Evolutionary conservation across 2,888 invertebrate genomes (phyloP).

Genomic region (Phragmatobia fuliginosa): DNA sequence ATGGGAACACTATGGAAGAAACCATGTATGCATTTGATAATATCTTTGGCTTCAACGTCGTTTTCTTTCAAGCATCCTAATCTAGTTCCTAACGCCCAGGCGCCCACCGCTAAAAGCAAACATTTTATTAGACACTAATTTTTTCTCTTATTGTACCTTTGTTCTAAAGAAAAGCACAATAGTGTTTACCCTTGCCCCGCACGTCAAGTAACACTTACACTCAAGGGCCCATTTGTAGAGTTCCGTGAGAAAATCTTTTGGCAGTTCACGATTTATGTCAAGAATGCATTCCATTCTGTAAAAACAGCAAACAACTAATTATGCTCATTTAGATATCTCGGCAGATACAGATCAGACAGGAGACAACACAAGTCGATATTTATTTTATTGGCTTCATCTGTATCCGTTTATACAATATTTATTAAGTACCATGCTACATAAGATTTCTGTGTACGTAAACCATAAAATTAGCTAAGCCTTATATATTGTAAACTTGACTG

Average conservation of each 20-base stretch:
- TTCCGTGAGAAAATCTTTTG: conserved; percentile 90
- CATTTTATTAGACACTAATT: conserved; percentile 37
- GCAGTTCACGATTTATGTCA: conserved; percentile 87
- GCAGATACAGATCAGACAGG: conserved; percentile 5
- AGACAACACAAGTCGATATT: not conserved
- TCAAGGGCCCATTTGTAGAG: conserved; percentile 94
- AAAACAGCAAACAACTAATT: conserved; percentile 59
- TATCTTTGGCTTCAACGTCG: conserved; percentile 90
- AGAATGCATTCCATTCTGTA: conserved; percentile 88
- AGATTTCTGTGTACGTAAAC: not conserved
- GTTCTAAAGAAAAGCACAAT: conserved; percentile 49
- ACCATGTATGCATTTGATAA: conserved; percentile 91
- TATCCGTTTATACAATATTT: no score
- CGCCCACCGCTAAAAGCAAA: conserved; percentile 89
- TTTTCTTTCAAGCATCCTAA: conserved; percentile 91
- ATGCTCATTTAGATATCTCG: no score
- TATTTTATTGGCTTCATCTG: no score
- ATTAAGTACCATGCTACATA: not conserved
- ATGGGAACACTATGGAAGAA: conserved; percentile 93
- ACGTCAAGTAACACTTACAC: conserved; percentile 87
- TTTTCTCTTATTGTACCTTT: conserved; percentile 43
- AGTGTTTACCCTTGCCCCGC: conserved; percentile 45
- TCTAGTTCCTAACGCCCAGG: conserved; percentile 93
- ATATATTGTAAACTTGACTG: conserved; percentile 63
- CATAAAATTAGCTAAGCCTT: conserved; percentile 45